Conservation (phyloP, 2,113 vertebrate species). For the Heterochromis multidens region DNA sequence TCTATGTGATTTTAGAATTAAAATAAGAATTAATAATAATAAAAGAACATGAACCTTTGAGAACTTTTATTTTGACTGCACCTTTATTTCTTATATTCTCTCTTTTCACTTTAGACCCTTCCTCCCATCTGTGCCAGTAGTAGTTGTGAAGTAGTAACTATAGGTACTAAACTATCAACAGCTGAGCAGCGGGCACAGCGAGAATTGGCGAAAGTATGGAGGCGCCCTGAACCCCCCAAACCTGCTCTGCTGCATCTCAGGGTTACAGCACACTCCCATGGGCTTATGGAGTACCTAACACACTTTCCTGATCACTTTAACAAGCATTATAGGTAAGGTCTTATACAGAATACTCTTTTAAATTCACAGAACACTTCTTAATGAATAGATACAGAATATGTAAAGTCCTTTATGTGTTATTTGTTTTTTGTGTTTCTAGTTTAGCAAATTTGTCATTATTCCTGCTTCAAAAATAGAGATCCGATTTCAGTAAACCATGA, state of each 20-base stretch:
- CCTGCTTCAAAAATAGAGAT: background rate
- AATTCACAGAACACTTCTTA: background rate
- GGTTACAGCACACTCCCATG: constrained; percentile 82
- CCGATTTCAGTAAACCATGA: background rate
- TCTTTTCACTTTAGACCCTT: constrained; percentile 75
- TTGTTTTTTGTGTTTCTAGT: background rate
- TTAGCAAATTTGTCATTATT: background rate
- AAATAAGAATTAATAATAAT: background rate
- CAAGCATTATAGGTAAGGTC: constrained; percentile 70
- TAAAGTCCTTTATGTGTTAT: too few relatives aligned
- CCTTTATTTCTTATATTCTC: background rate
- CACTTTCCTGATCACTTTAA: constrained; percentile 72
- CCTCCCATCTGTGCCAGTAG: constrained; percentile 70
- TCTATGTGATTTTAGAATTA: background rate
- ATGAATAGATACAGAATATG: background rate
- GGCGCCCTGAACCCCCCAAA: constrained; percentile 73
- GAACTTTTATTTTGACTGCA: background rate
- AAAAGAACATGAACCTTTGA: background rate
- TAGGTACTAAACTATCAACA: constrained; percentile 42
- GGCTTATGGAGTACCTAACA: constrained; percentile 71
- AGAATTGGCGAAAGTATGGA: constrained; percentile 29
- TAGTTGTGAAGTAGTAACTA: background rate
- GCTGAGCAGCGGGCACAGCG: constrained; percentile 35
- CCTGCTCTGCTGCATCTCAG: constrained; percentile 79
- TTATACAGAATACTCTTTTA: background rate